A percentile compares a stretch with the other conserved stretches of the same genome.
Conservation (phyloP, 1,140 invertebrate species). For the Drosophila melanica region DNA sequence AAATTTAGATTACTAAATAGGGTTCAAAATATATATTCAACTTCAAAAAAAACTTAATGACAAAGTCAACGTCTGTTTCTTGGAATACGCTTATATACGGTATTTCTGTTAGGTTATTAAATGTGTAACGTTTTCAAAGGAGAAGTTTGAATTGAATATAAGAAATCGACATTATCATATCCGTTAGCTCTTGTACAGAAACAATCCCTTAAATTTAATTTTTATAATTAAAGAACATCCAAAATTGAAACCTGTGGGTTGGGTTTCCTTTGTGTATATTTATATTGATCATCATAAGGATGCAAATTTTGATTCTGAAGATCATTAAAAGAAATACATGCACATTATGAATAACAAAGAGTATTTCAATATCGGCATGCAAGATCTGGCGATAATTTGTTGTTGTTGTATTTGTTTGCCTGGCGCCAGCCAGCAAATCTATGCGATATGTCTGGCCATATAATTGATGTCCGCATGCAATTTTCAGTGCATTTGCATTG, state of each 20-base stretch:
- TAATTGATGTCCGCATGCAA: conserved; percentile 67
- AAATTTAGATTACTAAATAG: too few relatives aligned
- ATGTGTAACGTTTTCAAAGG: neutral
- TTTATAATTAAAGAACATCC: neutral
- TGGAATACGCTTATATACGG: conserved; percentile 1
- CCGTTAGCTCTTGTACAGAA: too few relatives aligned
- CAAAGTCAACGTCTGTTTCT: conserved; percentile 18
- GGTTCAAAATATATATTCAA: too few relatives aligned
- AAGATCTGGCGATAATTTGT: neutral
- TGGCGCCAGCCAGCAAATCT: conserved; percentile 31
- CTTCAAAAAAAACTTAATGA: conserved; percentile 3
- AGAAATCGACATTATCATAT: too few relatives aligned
- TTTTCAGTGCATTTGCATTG: conserved; percentile 74
- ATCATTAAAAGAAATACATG: neutral
- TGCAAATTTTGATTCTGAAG: neutral
- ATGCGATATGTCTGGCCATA: conserved; percentile 42
- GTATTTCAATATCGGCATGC: neutral
- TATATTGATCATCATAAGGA: neutral
- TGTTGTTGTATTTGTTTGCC: conserved; percentile 6
- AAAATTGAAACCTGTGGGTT: neutral
- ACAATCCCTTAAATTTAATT: too few relatives aligned
- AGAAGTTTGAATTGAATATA: too few relatives aligned
- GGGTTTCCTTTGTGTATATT: neutral
- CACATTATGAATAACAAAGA: too few relatives aligned
- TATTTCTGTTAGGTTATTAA: neutral